phyloP scores from a whole-genome alignment of 2,888 invertebrate genomes.

The Cotesia congregata region DNA sequence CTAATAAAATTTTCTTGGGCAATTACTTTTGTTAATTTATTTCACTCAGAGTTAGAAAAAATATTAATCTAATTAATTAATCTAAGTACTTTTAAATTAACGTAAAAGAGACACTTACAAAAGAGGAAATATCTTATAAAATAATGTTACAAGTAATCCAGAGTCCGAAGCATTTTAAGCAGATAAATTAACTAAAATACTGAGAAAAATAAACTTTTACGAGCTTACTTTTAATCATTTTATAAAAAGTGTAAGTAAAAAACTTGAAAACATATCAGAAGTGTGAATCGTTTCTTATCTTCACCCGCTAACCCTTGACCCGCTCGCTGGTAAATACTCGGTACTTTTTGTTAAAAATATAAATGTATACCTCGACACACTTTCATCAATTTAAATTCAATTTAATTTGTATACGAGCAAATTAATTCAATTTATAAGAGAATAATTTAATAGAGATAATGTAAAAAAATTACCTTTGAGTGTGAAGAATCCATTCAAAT shows the following conservation, averaged over 20 bases:
- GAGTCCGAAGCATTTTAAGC: neutral
- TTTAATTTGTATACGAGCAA: neutral
- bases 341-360: neutral
- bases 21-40: constrained; percentile 15
- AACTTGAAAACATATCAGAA: constrained; percentile 3
- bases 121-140: constrained; percentile 10
- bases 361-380: neutral
- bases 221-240: neutral
- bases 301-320: constrained; percentile 36
- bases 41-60: neutral
- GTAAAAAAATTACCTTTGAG: neutral
- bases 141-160: constrained; percentile 2
- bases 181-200: neutral
- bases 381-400: neutral
- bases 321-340: constrained; percentile 1
- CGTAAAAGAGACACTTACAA: neutral
- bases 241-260: neutral
- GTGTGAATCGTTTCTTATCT: constrained; percentile 28
- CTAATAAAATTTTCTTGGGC: neutral
- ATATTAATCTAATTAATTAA: neutral
- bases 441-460: neutral
- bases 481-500: neutral
- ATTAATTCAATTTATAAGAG: neutral
- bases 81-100: neutral
- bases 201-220: neutral